A percentile compares a stretch with the other conserved stretches of the same genome.
Conservation (phyloP, 2,888 invertebrate species). For the Notocelia uddmanniana region DNA sequence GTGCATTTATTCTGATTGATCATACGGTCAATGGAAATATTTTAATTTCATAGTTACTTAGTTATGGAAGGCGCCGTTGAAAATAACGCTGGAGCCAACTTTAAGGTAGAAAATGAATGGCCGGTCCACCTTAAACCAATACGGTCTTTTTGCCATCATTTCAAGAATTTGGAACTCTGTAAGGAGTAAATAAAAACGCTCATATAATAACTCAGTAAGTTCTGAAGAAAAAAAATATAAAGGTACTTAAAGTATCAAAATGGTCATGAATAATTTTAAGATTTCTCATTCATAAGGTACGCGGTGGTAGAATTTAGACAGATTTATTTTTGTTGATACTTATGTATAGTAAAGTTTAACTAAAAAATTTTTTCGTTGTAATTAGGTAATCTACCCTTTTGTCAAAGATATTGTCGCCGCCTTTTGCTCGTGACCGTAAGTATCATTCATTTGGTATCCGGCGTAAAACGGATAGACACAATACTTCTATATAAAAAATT, state of each 20-base stretch:
- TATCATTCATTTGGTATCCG: background rate
- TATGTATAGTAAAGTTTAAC: no score
- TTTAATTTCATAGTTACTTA: background rate
- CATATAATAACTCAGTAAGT: no score
- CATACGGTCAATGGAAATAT: background rate
- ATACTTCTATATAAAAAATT: background rate
- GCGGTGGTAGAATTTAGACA: no score
- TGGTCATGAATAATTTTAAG: no score
- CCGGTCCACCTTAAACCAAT: slow-evolving; percentile 51
- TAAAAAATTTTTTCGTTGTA: no score
- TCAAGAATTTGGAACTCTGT: background rate
- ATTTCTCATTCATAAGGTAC: no score
- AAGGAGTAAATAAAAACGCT: background rate
- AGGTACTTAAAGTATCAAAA: no score
- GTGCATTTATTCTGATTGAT: background rate
- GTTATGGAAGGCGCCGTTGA: slow-evolving; percentile 34
- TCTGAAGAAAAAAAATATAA: no score
- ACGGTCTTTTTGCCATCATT: background rate
- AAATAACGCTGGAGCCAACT: slow-evolving; percentile 35
- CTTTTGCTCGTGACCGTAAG: no score
- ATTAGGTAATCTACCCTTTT: no score
- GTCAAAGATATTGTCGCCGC: no score
- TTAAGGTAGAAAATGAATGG: slow-evolving; percentile 56
- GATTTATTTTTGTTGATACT: no score
- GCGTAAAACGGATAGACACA: background rate